Percentiles rank a stretch among this genome's conserved stretches.
Evolutionary conservation across 2,113 vertebrate genomes (phyloP).

Genomic region (Grallaria varia): DNA sequence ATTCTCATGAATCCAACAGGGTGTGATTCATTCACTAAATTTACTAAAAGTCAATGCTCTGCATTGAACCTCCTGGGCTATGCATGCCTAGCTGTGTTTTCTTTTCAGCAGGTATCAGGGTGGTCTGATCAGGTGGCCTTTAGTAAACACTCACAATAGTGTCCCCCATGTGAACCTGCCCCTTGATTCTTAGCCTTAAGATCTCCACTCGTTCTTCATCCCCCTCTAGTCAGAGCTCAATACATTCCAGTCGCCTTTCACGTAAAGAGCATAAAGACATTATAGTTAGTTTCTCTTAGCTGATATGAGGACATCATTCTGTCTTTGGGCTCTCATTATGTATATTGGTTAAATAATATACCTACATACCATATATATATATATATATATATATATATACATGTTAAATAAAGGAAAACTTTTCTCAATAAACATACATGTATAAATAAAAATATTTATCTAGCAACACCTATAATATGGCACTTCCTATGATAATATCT

Average conservation of each 20-base stretch:
- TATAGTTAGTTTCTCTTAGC: neutral
- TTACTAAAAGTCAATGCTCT: neutral
- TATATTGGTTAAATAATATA: neutral
- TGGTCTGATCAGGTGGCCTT: neutral
- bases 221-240: neutral
- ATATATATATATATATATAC: neutral
- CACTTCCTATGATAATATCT: neutral
- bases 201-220: neutral
- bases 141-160: neutral
- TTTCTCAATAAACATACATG: neutral
- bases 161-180: too few species aligned
- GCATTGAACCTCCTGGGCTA: too few species aligned
- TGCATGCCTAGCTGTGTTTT: neutral
- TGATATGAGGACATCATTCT: neutral
- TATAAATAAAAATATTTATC: neutral
- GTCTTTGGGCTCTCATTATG: neutral
- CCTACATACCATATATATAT: neutral
- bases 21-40: neutral
- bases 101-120: neutral
- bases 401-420: neutral
- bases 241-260: neutral
- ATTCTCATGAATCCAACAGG: neutral
- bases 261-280: neutral
- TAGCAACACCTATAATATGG: neutral
- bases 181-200: neutral